Evolutionary conservation across 2,888 invertebrate genomes (phyloP), one percentile per base, ranked within the genome.

Genomic region (Holacanthella duospinosa): DNA sequence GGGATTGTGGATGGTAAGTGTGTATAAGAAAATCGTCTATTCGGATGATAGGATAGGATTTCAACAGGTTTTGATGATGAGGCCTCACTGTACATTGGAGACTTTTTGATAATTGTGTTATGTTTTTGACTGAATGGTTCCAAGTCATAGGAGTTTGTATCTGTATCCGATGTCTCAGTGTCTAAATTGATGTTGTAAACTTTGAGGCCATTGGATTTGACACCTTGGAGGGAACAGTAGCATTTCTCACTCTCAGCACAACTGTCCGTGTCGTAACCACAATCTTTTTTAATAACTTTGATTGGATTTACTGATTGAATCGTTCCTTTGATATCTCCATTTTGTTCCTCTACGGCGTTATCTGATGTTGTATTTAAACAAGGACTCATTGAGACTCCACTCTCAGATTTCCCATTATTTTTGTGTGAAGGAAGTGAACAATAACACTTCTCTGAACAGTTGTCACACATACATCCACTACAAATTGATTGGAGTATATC

Each of bases 381-480:
- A 9, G 64, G 64, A 1, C 63, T 60, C 26, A 65, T 53, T 27
- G 64, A 55, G 3, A 68, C 65, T 1, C 63, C 25, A 12, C 65
- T 60, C 4, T 61, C 56, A 24, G 64, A 59, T 58, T 64, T 68
- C 1, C 61, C 61, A 27, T 65, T 67, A 24, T 68, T 68, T 43
- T 69, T 71, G n/a, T n/a, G n/a, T 1, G 71, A 67, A 26, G 84
- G 85, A 64, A 88, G 74, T 1, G 76, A 83, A 75, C 92, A 92
- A 75, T 92, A 92, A 75, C 92, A 92, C 77, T 91, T 91, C 76
- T 90, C 90, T 73, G 71, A 71, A 61, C 73, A 73, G 55, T 89
- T 89, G 74, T 91, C 90, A 75, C 86, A 86, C 69, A 85, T 85
- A 75, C 92, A 92, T 77, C 92, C 92, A 53, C 90, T 90, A 76